Evolutionary conservation across 2,113 vertebrate genomes (phyloP).

Genomic region (Bambusicola thoracicus): DNA sequence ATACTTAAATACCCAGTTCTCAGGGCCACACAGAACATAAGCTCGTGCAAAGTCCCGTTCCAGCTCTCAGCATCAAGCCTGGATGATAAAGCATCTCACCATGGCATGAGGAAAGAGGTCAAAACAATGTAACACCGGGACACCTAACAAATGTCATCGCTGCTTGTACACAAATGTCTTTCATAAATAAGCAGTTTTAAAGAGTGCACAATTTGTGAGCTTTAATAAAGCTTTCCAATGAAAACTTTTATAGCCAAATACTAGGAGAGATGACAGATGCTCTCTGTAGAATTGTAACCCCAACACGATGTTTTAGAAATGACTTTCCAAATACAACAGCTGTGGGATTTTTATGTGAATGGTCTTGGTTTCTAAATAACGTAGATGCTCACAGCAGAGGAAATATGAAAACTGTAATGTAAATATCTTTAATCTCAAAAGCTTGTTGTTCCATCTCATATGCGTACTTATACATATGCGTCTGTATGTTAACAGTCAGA

Average conservation of each 20-base stretch:
- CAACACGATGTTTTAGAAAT: neutral
- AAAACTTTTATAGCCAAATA: neutral
- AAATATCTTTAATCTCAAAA: neutral
- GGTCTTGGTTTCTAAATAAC: neutral
- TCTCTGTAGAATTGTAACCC: neutral
- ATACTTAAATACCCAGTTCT: neutral
- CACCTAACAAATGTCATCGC: neutral
- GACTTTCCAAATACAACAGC: neutral
- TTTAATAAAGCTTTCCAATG: neutral
- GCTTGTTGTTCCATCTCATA: neutral
- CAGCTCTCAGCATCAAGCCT: neutral
- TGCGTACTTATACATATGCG: neutral
- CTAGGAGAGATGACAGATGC: neutral
- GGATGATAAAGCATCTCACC: neutral
- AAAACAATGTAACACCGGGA: neutral
- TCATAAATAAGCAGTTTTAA: neutral
- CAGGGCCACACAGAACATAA: neutral
- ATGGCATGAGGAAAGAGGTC: neutral
- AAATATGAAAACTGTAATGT: neutral
- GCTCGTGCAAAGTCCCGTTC: neutral
- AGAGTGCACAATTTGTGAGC: neutral
- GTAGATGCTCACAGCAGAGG: neutral
- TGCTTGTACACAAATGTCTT: neutral
- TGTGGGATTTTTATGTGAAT: neutral
- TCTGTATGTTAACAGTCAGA: neutral